Evolutionary conservation across 2,797 vertebrate genomes (phyloP).

Genomic region (Paedocypris micromegethes): DNA sequence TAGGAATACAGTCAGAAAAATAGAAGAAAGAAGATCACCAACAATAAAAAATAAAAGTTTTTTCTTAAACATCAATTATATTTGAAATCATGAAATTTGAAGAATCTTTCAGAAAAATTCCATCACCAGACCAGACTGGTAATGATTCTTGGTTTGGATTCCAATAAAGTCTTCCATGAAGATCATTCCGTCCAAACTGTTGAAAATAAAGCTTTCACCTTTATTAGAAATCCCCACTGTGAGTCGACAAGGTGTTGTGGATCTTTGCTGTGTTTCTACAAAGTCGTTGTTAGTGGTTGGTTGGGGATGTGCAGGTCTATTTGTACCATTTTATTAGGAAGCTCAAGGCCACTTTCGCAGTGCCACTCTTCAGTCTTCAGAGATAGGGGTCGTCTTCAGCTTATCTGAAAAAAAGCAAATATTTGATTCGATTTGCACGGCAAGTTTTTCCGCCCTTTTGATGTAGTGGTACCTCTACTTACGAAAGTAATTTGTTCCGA

Average conservation of each 20-base stretch:
- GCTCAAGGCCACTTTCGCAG: slow-evolving; percentile 57
- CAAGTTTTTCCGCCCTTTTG: too few species aligned
- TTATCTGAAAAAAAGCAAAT: too few species aligned
- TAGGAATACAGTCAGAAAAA: slow-evolving; percentile 19
- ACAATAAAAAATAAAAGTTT: neutral
- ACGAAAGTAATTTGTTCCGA: too few species aligned
- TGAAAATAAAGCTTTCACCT: slow-evolving; percentile 77
- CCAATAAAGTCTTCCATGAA: neutral
- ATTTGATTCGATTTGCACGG: too few species aligned
- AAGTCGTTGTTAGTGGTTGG: slow-evolving; percentile 69
- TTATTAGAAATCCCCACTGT: slow-evolving; percentile 63
- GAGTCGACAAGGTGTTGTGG: slow-evolving; percentile 76
- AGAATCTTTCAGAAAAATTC: neutral
- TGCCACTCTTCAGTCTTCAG: neutral
- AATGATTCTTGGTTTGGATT: slow-evolving; percentile 1
- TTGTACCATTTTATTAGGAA: slow-evolving; percentile 63
- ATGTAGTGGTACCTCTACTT: too few species aligned
- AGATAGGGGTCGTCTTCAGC: too few species aligned
- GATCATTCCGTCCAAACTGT: slow-evolving; percentile 28
- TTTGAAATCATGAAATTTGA: neutral
- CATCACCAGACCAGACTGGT: neutral
- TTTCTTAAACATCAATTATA: neutral
- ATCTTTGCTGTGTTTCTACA: slow-evolving; percentile 72
- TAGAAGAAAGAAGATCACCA: neutral
- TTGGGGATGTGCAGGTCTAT: slow-evolving; percentile 68